Percentiles rank a stretch among this genome's conserved stretches.
These are phyloP conservation scores for Nemotelus pantherinus DNA, from an alignment of 2,888 invertebrate species.

Conservation along the genomic window DNA sequence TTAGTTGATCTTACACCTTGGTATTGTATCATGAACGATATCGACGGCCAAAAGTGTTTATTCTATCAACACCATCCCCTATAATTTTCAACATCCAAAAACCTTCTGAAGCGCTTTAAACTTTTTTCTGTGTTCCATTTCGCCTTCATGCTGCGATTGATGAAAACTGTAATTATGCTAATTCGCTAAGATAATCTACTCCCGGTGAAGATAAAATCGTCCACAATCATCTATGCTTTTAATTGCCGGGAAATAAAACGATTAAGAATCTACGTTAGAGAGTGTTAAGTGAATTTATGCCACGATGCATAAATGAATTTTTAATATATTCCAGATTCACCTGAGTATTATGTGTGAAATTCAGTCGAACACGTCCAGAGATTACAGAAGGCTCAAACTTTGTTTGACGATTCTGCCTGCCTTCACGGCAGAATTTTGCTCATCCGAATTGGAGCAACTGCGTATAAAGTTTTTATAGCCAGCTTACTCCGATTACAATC, in stretches of 20 bases:
- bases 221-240: slow-evolving; percentile 19
- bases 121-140: slow-evolving; percentile 19
- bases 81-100: no score
- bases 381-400: no score
- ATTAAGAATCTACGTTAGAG: slow-evolving; percentile 38
- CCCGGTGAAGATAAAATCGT: slow-evolving; percentile 15
- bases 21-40: no score
- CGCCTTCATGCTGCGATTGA: slow-evolving; percentile 27
- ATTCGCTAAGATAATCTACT: slow-evolving; percentile 21
- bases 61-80: no score
- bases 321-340: slow-evolving; percentile 19
- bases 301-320: slow-evolving; percentile 40
- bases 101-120: slow-evolving; percentile 3
- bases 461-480: no score
- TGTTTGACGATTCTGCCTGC: no score
- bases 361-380: not conserved
- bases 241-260: slow-evolving; percentile 38
- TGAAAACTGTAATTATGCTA: slow-evolving; percentile 43
- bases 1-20: no score
- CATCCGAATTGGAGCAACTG: no score
- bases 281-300: slow-evolving; percentile 42
- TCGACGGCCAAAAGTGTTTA: no score
- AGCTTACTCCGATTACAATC: no score
- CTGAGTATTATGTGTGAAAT: slow-evolving; percentile 19
- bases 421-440: no score